These are phyloP conservation scores for Poicephalus meyeri DNA, from an alignment of 2,113 vertebrate species.

Conservation along the genomic window DNA sequence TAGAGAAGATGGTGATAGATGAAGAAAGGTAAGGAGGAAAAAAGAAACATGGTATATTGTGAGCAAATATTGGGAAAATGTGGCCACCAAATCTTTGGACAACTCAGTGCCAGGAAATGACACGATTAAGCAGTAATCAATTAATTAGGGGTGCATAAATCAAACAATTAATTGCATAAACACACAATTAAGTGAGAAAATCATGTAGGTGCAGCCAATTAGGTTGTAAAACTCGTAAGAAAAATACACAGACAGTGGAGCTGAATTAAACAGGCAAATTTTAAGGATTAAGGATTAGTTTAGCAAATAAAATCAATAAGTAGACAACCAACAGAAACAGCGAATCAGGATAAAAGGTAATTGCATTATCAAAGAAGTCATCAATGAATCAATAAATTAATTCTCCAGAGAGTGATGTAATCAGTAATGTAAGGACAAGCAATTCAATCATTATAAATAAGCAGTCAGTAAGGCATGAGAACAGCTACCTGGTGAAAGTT, in stretches of 20 bases:
- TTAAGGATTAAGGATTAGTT: constrained; percentile 47
- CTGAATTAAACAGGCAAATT: constrained; percentile 33
- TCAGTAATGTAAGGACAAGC: neutral
- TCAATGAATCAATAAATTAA: neutral
- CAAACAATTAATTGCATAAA: constrained; percentile 44
- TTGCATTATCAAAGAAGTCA: constrained; percentile 14
- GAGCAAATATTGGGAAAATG: neutral
- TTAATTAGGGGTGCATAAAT: constrained; percentile 27
- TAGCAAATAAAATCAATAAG: constrained; percentile 41
- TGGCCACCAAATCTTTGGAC: neutral
- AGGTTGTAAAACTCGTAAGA: constrained; percentile 13
- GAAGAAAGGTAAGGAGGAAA: neutral
- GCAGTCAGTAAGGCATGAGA: neutral
- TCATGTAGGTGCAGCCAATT: neutral
- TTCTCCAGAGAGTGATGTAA: neutral
- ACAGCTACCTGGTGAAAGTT: neutral
- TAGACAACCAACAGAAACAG: neutral
- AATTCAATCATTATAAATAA: neutral
- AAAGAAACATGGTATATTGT: neutral
- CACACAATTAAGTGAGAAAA: constrained; percentile 24
- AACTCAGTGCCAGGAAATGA: neutral
- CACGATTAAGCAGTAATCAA: neutral
- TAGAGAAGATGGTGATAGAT: neutral
- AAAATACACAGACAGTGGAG: neutral
- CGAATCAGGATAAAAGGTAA: neutral